These are phyloP conservation scores for Psittacula derbiana DNA, from an alignment of 2,797 vertebrate species.

Conservation along the genomic window DNA sequence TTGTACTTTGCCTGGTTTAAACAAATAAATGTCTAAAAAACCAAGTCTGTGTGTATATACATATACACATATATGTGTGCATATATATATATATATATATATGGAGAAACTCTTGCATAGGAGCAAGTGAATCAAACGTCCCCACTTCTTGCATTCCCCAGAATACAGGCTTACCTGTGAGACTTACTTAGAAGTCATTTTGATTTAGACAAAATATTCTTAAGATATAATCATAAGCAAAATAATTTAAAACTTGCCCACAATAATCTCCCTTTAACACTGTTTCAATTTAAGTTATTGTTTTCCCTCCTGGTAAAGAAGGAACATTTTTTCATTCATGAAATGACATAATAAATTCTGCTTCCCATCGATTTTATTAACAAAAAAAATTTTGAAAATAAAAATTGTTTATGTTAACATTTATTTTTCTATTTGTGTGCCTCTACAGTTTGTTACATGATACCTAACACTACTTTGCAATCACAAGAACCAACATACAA, in stretches of 20 bases:
- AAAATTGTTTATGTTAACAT: not conserved
- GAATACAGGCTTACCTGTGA: not conserved
- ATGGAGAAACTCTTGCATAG: not conserved
- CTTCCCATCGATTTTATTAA: not conserved
- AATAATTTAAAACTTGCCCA: not conserved
- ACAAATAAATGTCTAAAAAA: not conserved
- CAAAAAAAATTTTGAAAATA: not conserved
- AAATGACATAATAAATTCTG: not conserved
- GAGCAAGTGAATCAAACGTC: not conserved
- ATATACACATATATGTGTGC: not conserved
- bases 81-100: not conserved
- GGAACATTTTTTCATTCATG: not conserved
- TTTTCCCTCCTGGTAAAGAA: not conserved
- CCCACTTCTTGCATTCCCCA: not conserved
- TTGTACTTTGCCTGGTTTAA: not conserved
- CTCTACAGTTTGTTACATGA: not conserved
- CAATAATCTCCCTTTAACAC: not conserved
- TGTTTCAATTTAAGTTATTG: not conserved
- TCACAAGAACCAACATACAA: not conserved
- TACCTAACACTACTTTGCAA: not conserved
- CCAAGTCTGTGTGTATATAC: not conserved
- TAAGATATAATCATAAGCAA: not conserved
- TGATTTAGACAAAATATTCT: not conserved
- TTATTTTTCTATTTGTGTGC: not conserved
- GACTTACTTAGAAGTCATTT: not conserved